Evolutionary conservation across 2,888 invertebrate genomes (phyloP).

Genomic region (Embidobia sp.): DNA sequence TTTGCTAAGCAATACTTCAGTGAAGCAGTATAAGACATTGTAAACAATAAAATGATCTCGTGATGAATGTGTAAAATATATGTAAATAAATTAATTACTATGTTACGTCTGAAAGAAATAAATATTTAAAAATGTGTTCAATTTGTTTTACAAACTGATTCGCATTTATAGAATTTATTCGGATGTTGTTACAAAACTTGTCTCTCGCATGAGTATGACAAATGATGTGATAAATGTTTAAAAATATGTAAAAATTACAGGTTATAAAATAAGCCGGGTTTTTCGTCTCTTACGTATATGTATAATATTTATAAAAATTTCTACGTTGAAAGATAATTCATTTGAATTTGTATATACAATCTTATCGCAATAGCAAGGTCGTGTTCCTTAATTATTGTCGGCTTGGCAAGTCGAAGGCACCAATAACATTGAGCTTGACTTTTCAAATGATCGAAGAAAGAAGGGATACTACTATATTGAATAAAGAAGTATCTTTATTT

Average conservation of each 20-base stretch:
- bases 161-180: conserved; percentile 18
- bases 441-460: conserved; percentile 56
- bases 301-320: conserved; percentile 65
- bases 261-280: conserved; percentile 70
- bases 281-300: conserved; percentile 67
- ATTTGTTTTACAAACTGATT: too few species aligned
- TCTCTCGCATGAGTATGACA: conserved; percentile 54
- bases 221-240: conserved; percentile 41
- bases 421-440: conserved; percentile 77
- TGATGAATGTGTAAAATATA: too few species aligned
- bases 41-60: too few species aligned
- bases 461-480: conserved; percentile 66
- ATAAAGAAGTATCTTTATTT: conserved; percentile 66
- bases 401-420: conserved; percentile 80
- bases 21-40: too few species aligned
- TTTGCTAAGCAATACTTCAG: conserved; percentile 70
- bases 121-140: too few species aligned
- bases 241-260: conserved; percentile 69
- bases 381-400: conserved; percentile 75
- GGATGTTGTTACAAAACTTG: conserved; percentile 29
- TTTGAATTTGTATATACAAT: conserved; percentile 76
- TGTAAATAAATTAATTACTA: too few species aligned
- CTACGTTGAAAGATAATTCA: conserved; percentile 69
- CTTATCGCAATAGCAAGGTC: conserved; percentile 76
- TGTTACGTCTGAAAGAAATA: too few species aligned